Evolutionary conservation across 2,888 invertebrate genomes (phyloP).

Genomic region (Enoplolaimus lenunculus): DNA sequence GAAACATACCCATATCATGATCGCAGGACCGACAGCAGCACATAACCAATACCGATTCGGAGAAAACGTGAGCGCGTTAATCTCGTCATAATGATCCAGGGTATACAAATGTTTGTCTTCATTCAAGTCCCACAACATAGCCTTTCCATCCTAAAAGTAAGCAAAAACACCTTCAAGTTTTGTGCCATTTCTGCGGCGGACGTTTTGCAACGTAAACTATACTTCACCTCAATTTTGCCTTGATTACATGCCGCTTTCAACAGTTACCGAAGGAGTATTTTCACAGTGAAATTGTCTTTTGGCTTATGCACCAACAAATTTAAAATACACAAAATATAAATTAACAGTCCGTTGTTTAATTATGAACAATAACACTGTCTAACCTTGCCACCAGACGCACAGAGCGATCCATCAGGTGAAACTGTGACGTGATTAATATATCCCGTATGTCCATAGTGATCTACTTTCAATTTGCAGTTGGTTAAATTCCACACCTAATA

Average conservation of each 20-base stretch:
- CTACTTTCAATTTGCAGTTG: conserved; percentile 94
- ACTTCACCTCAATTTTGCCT: background rate
- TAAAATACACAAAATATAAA: too few species aligned
- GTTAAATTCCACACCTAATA: conserved; percentile 86
- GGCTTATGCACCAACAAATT: too few species aligned
- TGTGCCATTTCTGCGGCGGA: too few species aligned
- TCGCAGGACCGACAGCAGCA: conserved; percentile 91
- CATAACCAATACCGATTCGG: conserved; percentile 97
- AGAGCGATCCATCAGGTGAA: conserved; percentile 95
- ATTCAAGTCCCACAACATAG: conserved; percentile 98
- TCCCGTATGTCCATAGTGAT: conserved; percentile 89
- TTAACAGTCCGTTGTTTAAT: too few species aligned
- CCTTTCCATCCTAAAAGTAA: conserved; percentile 68
- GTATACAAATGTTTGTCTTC: conserved; percentile 98
- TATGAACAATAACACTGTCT: conserved; percentile 22
- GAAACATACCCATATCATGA: conserved; percentile 77
- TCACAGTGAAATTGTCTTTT: too few species aligned
- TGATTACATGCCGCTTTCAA: background rate
- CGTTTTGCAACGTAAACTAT: too few species aligned
- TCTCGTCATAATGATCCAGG: conserved; percentile 90
- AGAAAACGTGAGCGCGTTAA: conserved; percentile 94
- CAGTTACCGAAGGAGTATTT: background rate
- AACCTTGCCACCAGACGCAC: conserved; percentile 94
- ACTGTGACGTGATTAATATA: conserved; percentile 97
- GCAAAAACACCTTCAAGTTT: background rate